Evolutionary conservation across 2,113 vertebrate species (phyloP).

Genomic region (Zosterops japonicus): DNA sequence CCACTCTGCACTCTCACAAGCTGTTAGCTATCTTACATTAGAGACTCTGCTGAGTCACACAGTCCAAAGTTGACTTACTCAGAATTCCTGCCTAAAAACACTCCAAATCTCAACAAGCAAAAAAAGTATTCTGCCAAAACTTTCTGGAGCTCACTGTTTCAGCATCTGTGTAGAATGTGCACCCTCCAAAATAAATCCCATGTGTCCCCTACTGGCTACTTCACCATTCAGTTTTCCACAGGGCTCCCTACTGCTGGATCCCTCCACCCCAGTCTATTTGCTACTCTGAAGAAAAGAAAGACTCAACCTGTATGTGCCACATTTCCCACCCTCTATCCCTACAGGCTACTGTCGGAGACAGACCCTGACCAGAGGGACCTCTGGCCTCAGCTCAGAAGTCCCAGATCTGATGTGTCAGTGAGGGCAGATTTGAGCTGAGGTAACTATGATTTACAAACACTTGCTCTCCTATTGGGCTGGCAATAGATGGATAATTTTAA

Average conservation of each 20-base stretch:
- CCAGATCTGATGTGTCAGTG: background rate
- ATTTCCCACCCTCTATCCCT: background rate
- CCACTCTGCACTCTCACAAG: conserved; percentile 32
- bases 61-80: background rate
- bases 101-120: background rate
- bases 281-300: background rate
- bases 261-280: background rate
- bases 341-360: background rate
- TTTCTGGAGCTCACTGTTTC: background rate
- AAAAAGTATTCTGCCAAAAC: background rate
- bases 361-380: background rate
- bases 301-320: accelerated
- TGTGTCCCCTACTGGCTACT: background rate
- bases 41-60: background rate
- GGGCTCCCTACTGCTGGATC: background rate
- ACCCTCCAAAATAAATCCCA: background rate
- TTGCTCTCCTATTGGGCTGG: background rate
- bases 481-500: background rate
- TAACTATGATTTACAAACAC: background rate
- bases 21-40: background rate
- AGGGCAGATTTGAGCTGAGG: background rate
- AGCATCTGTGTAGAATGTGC: background rate
- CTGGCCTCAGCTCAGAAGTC: background rate
- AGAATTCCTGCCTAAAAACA: background rate
- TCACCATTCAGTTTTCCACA: background rate